Conservation (phyloP, 2,113 vertebrate species). For the Scortum barcoo region DNA sequence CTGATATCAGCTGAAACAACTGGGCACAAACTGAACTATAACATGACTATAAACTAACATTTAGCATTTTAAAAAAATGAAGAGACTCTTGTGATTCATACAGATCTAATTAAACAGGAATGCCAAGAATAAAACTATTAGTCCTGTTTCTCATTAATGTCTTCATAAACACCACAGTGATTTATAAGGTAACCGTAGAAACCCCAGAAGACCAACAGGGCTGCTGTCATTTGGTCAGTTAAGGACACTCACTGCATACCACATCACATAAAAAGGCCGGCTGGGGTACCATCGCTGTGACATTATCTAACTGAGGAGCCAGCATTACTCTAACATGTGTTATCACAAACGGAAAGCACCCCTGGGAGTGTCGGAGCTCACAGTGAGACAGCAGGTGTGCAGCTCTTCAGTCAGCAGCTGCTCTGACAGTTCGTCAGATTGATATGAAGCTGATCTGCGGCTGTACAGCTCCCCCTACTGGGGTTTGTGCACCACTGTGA, state of each 20-base stretch:
- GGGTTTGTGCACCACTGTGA: background rate
- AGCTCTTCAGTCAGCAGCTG: conserved; percentile 55
- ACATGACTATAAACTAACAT: background rate
- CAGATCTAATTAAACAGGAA: background rate
- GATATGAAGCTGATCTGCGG: conserved; percentile 15
- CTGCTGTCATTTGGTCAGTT: background rate
- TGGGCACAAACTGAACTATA: too few relatives aligned
- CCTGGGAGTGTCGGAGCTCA: conserved; percentile 30
- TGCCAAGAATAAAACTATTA: background rate
- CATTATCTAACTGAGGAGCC: conserved; percentile 17
- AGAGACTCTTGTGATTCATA: background rate
- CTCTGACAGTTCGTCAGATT: conserved; percentile 6
- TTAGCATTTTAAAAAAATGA: background rate
- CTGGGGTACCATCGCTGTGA: conserved; percentile 8
- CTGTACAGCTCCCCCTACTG: conserved; percentile 62
- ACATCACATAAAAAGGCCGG: background rate
- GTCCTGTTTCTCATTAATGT: background rate
- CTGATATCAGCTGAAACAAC: background rate
- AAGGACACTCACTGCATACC: background rate
- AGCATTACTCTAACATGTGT: conserved; percentile 35
- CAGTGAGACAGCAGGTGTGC: conserved; percentile 53
- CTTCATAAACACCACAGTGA: background rate
- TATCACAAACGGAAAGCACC: conserved; percentile 3
- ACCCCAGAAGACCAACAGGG: background rate
- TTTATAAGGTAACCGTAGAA: background rate